Conservation (phyloP, 1,140 invertebrate genomes). For the Sesamia nonagrioides region DNA sequence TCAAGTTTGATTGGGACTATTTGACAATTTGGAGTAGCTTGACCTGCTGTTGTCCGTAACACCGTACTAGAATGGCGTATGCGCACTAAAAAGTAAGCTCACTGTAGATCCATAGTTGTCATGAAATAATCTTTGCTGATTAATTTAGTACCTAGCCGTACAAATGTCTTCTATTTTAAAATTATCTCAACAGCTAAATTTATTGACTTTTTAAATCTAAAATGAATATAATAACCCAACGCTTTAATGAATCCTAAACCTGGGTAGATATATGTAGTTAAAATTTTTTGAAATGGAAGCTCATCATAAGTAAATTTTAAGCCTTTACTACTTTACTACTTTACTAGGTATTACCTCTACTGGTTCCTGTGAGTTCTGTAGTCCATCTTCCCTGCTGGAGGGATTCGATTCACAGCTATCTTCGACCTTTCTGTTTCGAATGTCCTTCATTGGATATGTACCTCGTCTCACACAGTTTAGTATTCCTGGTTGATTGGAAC, state of each 20-base stretch:
- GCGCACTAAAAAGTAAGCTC: neutral
- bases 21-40: too few relatives aligned
- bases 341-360: neutral
- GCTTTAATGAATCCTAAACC: conserved; percentile 2
- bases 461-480: neutral
- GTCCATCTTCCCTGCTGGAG: neutral
- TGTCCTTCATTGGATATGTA: neutral
- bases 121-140: conserved; percentile 1
- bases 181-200: neutral
- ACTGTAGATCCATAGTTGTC: conserved; percentile 1
- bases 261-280: neutral
- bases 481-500: neutral
- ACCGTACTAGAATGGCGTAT: neutral
- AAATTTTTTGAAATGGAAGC: neutral
- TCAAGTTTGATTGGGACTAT: too few relatives aligned
- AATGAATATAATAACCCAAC: neutral
- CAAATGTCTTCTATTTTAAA: conserved; percentile 3
- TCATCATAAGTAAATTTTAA: neutral
- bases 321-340: neutral
- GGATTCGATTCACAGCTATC: neutral
- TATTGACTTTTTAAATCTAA: conserved; percentile 1
- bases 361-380: neutral
- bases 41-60: too few relatives aligned
- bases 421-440: neutral
- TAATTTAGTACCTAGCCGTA: conserved; percentile 1